A percentile compares a stretch with the other conserved stretches of the same genome.
These are phyloP conservation scores for Eristalis intricaria DNA, from an alignment of 2,888 invertebrate species.

Conservation along the genomic window DNA sequence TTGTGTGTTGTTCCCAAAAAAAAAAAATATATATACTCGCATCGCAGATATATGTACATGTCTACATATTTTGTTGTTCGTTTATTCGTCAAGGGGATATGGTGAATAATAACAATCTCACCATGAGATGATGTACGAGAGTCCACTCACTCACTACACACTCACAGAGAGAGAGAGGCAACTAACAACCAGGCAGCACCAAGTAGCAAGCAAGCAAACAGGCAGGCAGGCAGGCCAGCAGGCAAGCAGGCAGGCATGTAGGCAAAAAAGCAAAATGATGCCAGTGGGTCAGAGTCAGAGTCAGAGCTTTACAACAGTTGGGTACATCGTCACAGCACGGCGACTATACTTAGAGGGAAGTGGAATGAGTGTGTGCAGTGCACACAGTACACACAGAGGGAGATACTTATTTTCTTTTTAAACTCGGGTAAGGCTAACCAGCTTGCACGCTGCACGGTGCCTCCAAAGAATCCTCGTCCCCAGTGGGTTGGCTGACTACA, in stretches of 20 bases:
- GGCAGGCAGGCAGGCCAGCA: conserved; percentile 53
- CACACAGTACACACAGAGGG: neutral
- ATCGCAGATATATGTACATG: neutral
- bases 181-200: neutral
- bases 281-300: conserved; percentile 80
- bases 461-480: neutral
- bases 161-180: neutral
- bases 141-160: neutral
- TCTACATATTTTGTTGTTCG: neutral
- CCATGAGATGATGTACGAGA: conserved; percentile 41
- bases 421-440: conserved; percentile 71
- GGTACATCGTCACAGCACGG: neutral
- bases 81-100: conserved; percentile 5
- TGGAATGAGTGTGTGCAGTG: neutral
- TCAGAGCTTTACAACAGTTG: conserved; percentile 57
- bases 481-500: neutral
- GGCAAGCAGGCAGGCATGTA: too few relatives aligned
- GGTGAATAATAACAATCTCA: conserved; percentile 38
- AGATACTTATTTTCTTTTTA: conserved; percentile 17
- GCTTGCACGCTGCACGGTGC: conserved; percentile 41
- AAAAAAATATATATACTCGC: too few relatives aligned
- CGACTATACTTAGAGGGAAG: neutral
- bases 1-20: neutral
- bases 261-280: conserved; percentile 76
- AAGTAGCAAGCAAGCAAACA: conserved; percentile 23